phyloP scores from a whole-genome alignment of 2,888 invertebrate species.

The Dynastes hyllus region DNA sequence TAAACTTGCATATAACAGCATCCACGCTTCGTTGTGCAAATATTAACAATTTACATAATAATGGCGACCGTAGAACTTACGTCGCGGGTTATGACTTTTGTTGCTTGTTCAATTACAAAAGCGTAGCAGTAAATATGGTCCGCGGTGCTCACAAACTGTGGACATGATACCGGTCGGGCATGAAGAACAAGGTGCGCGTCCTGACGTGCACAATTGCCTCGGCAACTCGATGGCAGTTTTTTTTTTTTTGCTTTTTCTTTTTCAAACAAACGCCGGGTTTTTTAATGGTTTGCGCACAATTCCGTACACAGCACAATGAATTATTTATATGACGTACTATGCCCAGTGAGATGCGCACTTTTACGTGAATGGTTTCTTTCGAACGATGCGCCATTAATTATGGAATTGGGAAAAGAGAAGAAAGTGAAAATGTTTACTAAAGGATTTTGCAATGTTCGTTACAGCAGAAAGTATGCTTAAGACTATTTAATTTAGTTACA shows the following conservation, averaged over 20 bases:
- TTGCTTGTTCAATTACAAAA: slow-evolving; percentile 40
- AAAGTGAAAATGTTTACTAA: neutral
- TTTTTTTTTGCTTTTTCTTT: slow-evolving; percentile 13
- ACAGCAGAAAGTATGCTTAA: too few relatives aligned
- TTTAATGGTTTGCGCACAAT: slow-evolving; percentile 34
- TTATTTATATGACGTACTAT: slow-evolving; percentile 25
- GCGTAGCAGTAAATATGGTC: slow-evolving; percentile 20
- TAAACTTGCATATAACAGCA: slow-evolving; percentile 42
- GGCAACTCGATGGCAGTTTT: neutral
- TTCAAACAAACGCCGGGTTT: slow-evolving; percentile 25
- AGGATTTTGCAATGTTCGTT: too few relatives aligned
- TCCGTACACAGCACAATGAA: slow-evolving; percentile 16
- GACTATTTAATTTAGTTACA: too few relatives aligned
- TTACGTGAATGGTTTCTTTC: neutral
- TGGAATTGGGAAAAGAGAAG: neutral
- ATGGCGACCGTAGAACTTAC: slow-evolving; percentile 19
- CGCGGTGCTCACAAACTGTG: slow-evolving; percentile 33
- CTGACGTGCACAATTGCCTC: neutral
- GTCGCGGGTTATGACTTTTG: slow-evolving; percentile 39
- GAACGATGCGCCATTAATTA: slow-evolving; percentile 14
- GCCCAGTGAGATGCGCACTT: neutral
- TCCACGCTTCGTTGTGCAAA: slow-evolving; percentile 46
- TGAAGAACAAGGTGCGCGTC: slow-evolving; percentile 45
- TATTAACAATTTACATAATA: slow-evolving; percentile 45
- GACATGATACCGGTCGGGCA: slow-evolving; percentile 16